Conservation (phyloP, 2,113 vertebrate species). For the Lamprologus tigripictilis region DNA sequence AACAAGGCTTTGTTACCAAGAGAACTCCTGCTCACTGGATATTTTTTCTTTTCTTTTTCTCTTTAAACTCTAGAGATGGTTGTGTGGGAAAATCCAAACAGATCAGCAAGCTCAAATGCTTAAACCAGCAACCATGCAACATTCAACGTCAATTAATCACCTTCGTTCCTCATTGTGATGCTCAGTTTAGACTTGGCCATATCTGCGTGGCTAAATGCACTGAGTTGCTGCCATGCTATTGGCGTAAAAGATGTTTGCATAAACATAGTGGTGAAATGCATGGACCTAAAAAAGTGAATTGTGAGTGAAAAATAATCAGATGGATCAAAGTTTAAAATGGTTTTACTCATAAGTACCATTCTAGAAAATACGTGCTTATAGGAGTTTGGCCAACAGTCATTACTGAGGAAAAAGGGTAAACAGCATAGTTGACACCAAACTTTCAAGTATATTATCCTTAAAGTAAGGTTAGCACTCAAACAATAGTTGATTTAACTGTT, state of each 20-base stretch:
- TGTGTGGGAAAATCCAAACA: background rate
- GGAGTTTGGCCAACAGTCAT: background rate
- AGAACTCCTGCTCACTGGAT: background rate
- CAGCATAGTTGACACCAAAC: background rate
- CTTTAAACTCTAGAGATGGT: background rate
- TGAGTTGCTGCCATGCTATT: background rate
- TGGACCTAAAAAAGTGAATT: background rate
- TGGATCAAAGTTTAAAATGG: background rate
- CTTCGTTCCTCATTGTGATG: background rate
- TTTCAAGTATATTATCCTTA: background rate
- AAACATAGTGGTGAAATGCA: background rate
- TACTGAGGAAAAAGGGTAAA: background rate
- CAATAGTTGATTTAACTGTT: background rate
- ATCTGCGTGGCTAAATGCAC: rapidly evolving
- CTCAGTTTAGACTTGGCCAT: background rate
- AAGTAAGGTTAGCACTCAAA: background rate
- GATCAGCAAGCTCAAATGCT: background rate
- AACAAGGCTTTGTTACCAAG: background rate
- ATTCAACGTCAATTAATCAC: background rate
- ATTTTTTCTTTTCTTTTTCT: background rate
- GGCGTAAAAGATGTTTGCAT: background rate
- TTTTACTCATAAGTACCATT: background rate
- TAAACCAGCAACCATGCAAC: background rate
- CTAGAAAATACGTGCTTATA: background rate
- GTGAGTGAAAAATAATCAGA: background rate